Percentiles rank a stretch among this genome's conserved stretches.
These are phyloP conservation scores for Drosophila leonis DNA, from an alignment of 2,888 invertebrate genomes.

Conservation along the genomic window DNA sequence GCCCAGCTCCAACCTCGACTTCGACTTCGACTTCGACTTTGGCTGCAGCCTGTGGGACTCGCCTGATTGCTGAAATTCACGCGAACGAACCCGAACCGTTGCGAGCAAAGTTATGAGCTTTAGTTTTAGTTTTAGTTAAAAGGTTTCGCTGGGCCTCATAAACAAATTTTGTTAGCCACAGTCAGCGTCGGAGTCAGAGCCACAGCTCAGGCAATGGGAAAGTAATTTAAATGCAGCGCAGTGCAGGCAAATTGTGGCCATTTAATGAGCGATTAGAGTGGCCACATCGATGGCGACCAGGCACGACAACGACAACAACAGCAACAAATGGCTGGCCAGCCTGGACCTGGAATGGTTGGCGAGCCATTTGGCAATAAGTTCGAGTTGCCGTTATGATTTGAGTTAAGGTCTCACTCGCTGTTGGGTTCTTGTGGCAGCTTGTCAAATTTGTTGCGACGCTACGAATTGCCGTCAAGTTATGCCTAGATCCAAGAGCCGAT, in stretches of 20 bases:
- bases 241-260: slow-evolving; percentile 73
- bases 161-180: slow-evolving; percentile 67
- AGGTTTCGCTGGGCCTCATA: slow-evolving; percentile 74
- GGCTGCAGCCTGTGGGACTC: slow-evolving; percentile 49
- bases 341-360: slow-evolving; percentile 20
- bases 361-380: slow-evolving; percentile 55
- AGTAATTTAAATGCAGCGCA: slow-evolving; percentile 77
- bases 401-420: slow-evolving; percentile 49
- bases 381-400: slow-evolving; percentile 66
- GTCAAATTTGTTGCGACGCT: slow-evolving; percentile 49
- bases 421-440: slow-evolving; percentile 34
- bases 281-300: slow-evolving; percentile 59
- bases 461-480: slow-evolving; percentile 11
- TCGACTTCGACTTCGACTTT: not conserved
- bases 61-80: slow-evolving; percentile 76
- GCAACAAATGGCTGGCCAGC: slow-evolving; percentile 4
- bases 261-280: slow-evolving; percentile 79
- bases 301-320: slow-evolving; percentile 62
- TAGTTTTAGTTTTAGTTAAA: slow-evolving; percentile 76
- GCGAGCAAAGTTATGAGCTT: slow-evolving; percentile 73
- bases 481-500: slow-evolving; percentile 7
- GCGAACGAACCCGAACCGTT: slow-evolving; percentile 45
- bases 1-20: slow-evolving; percentile 18
- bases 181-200: slow-evolving; percentile 21
- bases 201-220: slow-evolving; percentile 65